Evolutionary conservation across 2,113 vertebrate genomes (phyloP), one percentile per base, ranked within the genome.

Genomic region (Seriola rivoliana): DNA sequence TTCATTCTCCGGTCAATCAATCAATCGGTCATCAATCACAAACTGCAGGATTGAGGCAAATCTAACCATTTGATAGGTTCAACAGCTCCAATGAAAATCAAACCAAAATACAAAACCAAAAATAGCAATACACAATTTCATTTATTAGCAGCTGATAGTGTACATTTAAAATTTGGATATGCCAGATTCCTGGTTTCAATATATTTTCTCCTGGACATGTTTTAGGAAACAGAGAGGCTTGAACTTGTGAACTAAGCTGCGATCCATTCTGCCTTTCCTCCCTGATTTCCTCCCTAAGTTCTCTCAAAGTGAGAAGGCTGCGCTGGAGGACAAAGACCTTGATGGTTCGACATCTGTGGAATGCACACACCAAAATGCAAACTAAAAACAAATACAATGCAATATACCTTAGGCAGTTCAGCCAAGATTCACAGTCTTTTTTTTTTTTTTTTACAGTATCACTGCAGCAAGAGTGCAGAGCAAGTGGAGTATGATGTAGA

Each of bases 201-300:
- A 29, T 0, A n/a, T 52, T 46, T 44, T 67, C 46, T 76, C 58
- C 67, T 52, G 19, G 50, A 60, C 5, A 8, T 13, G 57, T 44
- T 64, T 40, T 12, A 46, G 60, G 36, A 86, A 89, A 73, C 40
- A 0, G 52, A 77, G 65, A 85, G 25, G 58, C 38, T 79, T 93
- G 89, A 91, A 88, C 85, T 85, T 34, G 21, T 92, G 88, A 93
- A 85, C 85, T 81, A 19, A 4, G 21, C 32, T 34, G 60, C 74
- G 29, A 80, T 85, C 44, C 71, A 81, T 86, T 89, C 67, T 11
- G 62, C 54, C 65, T 81, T 73, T 85, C 87, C 91, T 85, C 91
- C 88, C 83, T 17, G 7, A 78, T 81, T 78, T 78, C 87, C 91
- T 91, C 90, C 87, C 84, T 75, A 48, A 58, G 78, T 79, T 88